Evolutionary conservation across 92 coral and sea anemone genomes (phyloP).

Genomic region (Virgularia gustaviana): DNA sequence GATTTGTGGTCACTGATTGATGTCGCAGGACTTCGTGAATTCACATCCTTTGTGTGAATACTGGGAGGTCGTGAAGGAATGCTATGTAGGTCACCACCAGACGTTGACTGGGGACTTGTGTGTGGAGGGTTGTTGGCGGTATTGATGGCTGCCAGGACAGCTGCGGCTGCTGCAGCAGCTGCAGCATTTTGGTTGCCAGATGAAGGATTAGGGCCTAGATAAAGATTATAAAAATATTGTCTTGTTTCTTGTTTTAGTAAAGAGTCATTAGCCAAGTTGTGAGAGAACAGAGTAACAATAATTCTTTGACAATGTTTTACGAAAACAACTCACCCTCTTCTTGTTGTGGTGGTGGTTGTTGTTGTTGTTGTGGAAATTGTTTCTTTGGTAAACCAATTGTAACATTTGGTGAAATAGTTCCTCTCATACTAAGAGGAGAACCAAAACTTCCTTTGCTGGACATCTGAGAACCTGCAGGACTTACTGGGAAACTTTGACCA

Average conservation of each 20-base stretch:
- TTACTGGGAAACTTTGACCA: conserved; percentile 4
- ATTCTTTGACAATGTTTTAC: no score
- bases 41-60: conserved; percentile 50
- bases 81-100: conserved; percentile 62
- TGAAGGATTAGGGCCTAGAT: conserved; percentile 37
- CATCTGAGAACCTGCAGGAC: conserved; percentile 34
- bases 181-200: conserved; percentile 49
- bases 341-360: conserved; percentile 4
- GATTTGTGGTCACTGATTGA: conserved; percentile 55
- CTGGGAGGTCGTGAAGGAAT: conserved; percentile 49
- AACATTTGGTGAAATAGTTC: conserved; percentile 30
- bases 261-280: neutral
- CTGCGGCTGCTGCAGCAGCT: conserved; percentile 90
- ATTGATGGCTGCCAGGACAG: conserved; percentile 66
- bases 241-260: neutral
- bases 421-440: conserved; percentile 17
- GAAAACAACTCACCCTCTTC: conserved; percentile 38
- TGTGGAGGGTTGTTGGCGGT: no score
- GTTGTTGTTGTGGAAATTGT: neutral
- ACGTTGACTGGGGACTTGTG: conserved; percentile 58
- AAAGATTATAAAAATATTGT: neutral
- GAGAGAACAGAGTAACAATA: no score
- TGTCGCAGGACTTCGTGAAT: conserved; percentile 56
- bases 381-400: conserved; percentile 32
- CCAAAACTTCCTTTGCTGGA: neutral